Evolutionary conservation across 2,888 invertebrate genomes (phyloP).

Genomic region (Protonemura montana): DNA sequence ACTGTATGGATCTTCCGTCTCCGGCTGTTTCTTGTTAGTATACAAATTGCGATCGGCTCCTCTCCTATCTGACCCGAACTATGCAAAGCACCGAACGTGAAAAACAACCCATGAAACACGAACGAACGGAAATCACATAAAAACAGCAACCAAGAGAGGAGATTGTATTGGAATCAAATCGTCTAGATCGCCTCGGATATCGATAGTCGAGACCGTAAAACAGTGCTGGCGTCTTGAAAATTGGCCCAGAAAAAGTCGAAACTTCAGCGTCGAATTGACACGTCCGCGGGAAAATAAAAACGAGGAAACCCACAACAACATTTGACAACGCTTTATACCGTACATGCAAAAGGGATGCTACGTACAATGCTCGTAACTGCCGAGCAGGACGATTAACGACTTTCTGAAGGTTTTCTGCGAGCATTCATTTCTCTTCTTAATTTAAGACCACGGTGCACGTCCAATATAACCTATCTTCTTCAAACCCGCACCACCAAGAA

Average conservation of each 20-base stretch:
- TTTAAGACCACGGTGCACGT: too few relatives aligned
- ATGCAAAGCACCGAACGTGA: not conserved
- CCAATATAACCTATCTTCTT: not conserved
- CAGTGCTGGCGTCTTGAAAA: slow-evolving; percentile 4
- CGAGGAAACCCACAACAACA: too few relatives aligned
- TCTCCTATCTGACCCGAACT: not conserved
- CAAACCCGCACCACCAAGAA: not conserved
- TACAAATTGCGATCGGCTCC: not conserved
- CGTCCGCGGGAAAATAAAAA: not conserved
- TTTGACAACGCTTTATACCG: too few relatives aligned
- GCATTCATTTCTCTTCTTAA: too few relatives aligned
- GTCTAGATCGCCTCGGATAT: slow-evolving; percentile 20
- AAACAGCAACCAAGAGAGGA: not conserved
- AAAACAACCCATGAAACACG: not conserved
- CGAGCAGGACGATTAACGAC: too few relatives aligned
- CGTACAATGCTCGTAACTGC: too few relatives aligned
- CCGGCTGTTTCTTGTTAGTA: not conserved
- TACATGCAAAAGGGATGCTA: too few relatives aligned
- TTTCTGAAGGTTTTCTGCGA: too few relatives aligned
- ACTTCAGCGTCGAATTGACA: not conserved
- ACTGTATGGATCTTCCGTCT: not conserved
- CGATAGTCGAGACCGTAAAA: slow-evolving; percentile 5
- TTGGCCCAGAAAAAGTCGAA: not conserved
- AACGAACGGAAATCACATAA: slow-evolving; percentile 17
- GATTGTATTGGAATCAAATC: slow-evolving; percentile 27